phyloP scores from a whole-genome alignment of 2,113 vertebrate genomes.

The Ciconia stormi region DNA sequence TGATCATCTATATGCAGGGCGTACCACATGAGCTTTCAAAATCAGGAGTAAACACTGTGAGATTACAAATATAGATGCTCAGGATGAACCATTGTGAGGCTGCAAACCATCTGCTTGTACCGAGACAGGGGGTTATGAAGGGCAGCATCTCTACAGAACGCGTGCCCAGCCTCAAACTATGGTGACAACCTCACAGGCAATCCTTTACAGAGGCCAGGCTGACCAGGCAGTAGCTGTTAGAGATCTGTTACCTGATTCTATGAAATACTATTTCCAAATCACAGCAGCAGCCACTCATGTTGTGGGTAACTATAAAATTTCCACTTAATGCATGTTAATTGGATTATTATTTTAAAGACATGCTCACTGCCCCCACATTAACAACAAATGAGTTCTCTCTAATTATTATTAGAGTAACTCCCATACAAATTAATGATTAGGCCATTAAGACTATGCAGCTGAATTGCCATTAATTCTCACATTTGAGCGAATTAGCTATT shows the following conservation, averaged over 20 bases:
- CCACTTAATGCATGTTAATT: constrained; percentile 26
- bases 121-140: rapidly evolving
- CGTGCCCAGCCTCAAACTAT: not conserved
- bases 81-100: not conserved
- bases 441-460: not conserved
- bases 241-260: not conserved
- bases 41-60: not conserved
- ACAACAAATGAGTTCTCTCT: constrained; percentile 26
- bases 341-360: constrained; percentile 58
- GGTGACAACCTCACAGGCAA: not conserved
- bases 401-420: constrained; percentile 52
- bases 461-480: constrained; percentile 26
- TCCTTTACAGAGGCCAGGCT: not conserved
- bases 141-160: not conserved
- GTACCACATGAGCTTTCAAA: not conserved
- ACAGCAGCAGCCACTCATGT: not conserved
- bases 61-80: too few relatives aligned
- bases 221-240: not conserved
- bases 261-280: not conserved
- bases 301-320: not conserved
- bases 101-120: not conserved
- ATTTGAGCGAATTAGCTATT: constrained; percentile 10
- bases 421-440: constrained; percentile 36
- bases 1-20: not conserved
- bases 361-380: not conserved